phyloP scores from a whole-genome alignment of 2,797 vertebrate genomes.

The Ptychobarbus kaznakovi region DNA sequence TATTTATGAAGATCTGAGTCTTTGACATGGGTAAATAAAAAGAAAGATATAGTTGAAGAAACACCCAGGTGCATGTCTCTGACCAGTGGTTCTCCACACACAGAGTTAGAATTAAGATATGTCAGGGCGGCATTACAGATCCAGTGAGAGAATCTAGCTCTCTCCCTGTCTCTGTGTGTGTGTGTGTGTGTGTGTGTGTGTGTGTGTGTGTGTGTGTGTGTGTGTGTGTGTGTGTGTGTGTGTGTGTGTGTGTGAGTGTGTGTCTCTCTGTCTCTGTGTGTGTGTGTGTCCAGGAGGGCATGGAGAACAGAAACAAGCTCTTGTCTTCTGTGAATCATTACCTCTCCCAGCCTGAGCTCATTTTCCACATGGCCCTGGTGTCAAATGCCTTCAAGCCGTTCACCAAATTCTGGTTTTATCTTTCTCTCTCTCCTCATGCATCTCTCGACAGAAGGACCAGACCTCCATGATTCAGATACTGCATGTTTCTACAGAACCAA shows the following conservation, averaged over 20 bases:
- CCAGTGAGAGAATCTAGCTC: conserved; percentile 6
- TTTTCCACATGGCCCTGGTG: conserved; percentile 57
- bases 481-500: conserved; percentile 4
- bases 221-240: conserved; percentile 27
- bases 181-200: conserved; percentile 33
- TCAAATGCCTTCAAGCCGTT: conserved; percentile 54
- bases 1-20: too few relatives aligned
- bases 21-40: too few relatives aligned
- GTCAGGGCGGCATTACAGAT: background rate
- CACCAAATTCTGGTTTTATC: conserved; percentile 12
- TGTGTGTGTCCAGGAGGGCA: conserved; percentile 47
- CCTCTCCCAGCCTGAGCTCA: conserved; percentile 56
- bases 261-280: background rate
- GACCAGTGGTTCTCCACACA: conserved; percentile 6
- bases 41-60: background rate
- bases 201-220: conserved; percentile 32
- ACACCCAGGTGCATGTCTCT: background rate
- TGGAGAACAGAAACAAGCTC: conserved; percentile 44
- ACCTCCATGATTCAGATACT: background rate
- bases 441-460: conserved; percentile 6
- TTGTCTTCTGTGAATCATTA: conserved; percentile 63
- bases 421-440: conserved; percentile 9
- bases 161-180: background rate
- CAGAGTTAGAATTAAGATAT: conserved; percentile 35
- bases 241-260: background rate